Evolutionary conservation across 2,113 vertebrate genomes (phyloP).

Genomic region (Salvelinus namaycush): DNA sequence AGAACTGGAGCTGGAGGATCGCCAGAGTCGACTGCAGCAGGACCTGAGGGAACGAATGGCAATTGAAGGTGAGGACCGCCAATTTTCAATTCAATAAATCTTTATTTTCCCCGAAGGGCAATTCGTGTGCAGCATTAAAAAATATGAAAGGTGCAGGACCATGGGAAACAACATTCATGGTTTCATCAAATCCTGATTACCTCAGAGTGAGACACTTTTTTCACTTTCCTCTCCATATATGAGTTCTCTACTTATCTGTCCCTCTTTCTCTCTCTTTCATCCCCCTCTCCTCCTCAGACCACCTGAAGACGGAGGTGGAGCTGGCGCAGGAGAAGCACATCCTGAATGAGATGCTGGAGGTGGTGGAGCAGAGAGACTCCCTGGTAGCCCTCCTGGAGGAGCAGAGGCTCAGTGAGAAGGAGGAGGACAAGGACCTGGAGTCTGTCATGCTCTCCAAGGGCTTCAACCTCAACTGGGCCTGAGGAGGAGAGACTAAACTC

Average conservation of each 20-base stretch:
- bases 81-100: no score
- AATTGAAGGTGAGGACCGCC: constrained; percentile 82
- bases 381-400: constrained; percentile 96
- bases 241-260: no score
- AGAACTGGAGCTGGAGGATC: constrained; percentile 95
- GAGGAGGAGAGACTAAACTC: constrained; percentile 38
- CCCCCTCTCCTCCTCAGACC: constrained; percentile 71
- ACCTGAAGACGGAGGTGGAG: constrained; percentile 90
- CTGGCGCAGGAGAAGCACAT: constrained; percentile 92
- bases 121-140: no score
- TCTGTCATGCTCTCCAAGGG: constrained; percentile 95
- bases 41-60: constrained; percentile 98
- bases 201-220: no score
- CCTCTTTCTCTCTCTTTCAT: neutral
- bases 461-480: constrained; percentile 96
- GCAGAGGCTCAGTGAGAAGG: constrained; percentile 91
- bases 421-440: constrained; percentile 97
- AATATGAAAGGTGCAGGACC: no score
- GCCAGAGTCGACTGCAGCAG: constrained; percentile 96
- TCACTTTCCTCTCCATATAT: no score
- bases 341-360: constrained; percentile 96
- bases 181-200: no score
- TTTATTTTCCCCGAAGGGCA: no score
- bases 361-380: constrained; percentile 95
- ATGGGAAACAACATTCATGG: no score